These are phyloP conservation scores for Aphaenogaster rudis DNA, from an alignment of 1,140 invertebrate genomes.

Conservation along the genomic window DNA sequence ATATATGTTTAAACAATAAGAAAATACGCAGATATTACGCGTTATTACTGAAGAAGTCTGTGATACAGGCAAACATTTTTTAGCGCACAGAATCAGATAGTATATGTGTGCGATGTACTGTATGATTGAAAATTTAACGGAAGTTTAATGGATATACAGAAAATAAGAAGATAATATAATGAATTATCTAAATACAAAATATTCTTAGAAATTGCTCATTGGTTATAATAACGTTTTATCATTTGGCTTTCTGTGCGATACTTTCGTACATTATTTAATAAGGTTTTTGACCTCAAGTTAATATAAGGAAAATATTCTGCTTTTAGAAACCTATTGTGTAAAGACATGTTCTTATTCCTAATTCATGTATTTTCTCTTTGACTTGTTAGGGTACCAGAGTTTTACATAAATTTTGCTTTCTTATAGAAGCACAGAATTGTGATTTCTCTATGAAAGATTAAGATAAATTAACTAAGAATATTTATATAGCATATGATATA, in stretches of 20 bases:
- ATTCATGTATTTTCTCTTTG: slow-evolving; percentile 20
- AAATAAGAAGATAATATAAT: slow-evolving; percentile 22
- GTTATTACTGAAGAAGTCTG: slow-evolving; percentile 67
- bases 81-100: slow-evolving; percentile 66
- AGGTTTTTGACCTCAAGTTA: slow-evolving; percentile 47
- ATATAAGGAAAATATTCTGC: slow-evolving; percentile 68
- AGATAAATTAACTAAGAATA: slow-evolving; percentile 22
- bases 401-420: slow-evolving; percentile 19
- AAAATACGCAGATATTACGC: slow-evolving; percentile 6
- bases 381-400: slow-evolving; percentile 5
- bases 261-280: slow-evolving; percentile 68
- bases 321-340: slow-evolving; percentile 67
- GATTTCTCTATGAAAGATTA: slow-evolving; percentile 22
- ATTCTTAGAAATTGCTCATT: slow-evolving; percentile 53
- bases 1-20: slow-evolving; percentile 11
- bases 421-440: slow-evolving; percentile 1
- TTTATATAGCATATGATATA: background rate
- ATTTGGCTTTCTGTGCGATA: slow-evolving; percentile 63
- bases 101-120: slow-evolving; percentile 9
- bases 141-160: slow-evolving; percentile 10
- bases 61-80: slow-evolving; percentile 71
- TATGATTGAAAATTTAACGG: background rate
- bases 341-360: slow-evolving; percentile 42
- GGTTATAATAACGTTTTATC: slow-evolving; percentile 65
- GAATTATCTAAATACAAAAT: slow-evolving; percentile 27